Evolutionary conservation across 2,113 vertebrate species (phyloP), one percentile per base, ranked within the genome.

Genomic region (Passerina amoena): DNA sequence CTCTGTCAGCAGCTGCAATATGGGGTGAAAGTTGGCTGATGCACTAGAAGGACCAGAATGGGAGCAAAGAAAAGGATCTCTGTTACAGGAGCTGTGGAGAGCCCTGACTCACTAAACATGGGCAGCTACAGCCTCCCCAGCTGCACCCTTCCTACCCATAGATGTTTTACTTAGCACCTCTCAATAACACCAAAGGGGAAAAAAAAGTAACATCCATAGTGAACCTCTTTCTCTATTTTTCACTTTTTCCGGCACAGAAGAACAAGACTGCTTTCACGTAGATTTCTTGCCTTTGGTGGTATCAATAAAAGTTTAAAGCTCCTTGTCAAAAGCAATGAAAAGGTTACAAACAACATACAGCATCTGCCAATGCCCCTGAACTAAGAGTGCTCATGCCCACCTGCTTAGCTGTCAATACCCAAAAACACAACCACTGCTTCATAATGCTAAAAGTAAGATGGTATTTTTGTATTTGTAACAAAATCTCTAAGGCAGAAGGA

Each of bases 21-120:
- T 2, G 18, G 96, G 92, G 92, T 93, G 64, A 96, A 96, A 97
- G 90, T 66, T 95, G 92, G 93, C 93, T 83, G 79, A 75, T 92
- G 64, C 47, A 73, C 68, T 45, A 82, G 79, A 51, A 88, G 56
- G 65, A 90, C 86, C 93, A 93, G 80, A 94, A 95, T 77, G 90
- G 82, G 56, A 96, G 88, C 64, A 92, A 96, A 96, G 92, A 96
- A 95, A 95, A 96, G 71, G 71, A 90, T 82, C 93, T 96, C 92
- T 93, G 94, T 95, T 94, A 90, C 48, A 77, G 60, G 48, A 95
- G 82, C 88, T 75, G 77, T 64, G 68, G 82, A 90, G 56, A 81
- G 69, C 35, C 86, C 92, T 96, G 94, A 90, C 82, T 77, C 88
- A 88, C 88, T 65, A 25, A 83, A 76, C 9, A 2, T 4, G 64